Evolutionary conservation across 2,797 vertebrate genomes (phyloP), one percentile per base, ranked within the genome.

Genomic region (Cynodonichthys magdalenae): DNA sequence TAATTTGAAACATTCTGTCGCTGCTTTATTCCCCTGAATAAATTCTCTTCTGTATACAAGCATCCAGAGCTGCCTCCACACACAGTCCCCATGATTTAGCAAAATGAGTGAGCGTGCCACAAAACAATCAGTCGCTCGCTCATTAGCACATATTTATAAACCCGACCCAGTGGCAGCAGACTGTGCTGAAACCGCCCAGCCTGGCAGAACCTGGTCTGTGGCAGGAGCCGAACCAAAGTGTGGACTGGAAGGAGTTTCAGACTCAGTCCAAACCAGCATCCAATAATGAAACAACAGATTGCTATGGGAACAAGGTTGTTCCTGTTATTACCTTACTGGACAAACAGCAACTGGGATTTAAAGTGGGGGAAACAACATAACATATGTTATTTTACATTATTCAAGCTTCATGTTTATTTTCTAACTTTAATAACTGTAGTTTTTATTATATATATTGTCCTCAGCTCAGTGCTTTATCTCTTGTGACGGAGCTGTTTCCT

Each of bases 71-170:
- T 36, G 77, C 76, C 76, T 84, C 75, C 62, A 24, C 84, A 79
- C 14, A 53, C 66, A 8, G 45, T 85, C 80, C 66, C 82, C 84
- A 88, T 87, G 82, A 89, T 78, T 47, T 15, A 0, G 55, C 64
- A 64, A 79, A 83, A 84, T 78, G 76, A 81, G 64, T 80, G 80
- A 88, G 73, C 71, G 71, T 79, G 81, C 77, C 69, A 68, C 77
- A 24, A 69, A 75, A 77, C 84, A 85, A 85, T 86, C 84, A 82
- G 79, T 50, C 15, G 45, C 72, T 75, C 19, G 69, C 86, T 89
- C 82, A 83, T 89, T 89, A 88, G 74, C 2, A 76, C 78, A 80
- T 87, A 75, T 87, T 87, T 83, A 84, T 82, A 88, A 86, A 85
- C 63, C 84, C 42, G 49, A 79, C 61, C 78, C 64, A 59, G 81